Conservation (phyloP, 2,888 invertebrate species). For the Erpobdella octoculata region DNA sequence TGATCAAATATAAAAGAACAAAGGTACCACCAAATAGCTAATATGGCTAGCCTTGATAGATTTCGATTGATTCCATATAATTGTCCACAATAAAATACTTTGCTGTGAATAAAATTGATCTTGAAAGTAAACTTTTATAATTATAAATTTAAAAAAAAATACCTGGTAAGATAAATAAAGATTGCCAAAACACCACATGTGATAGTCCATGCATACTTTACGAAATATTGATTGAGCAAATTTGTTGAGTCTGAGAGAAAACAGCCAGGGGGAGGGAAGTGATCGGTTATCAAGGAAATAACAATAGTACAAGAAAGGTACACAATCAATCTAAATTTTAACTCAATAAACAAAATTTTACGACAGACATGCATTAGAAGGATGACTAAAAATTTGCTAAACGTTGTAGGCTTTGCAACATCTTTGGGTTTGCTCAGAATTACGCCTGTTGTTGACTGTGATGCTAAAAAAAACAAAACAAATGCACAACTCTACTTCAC, state of each 20-base stretch:
- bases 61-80: not conserved
- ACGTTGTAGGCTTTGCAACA: conserved; percentile 72
- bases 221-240: conserved; percentile 82
- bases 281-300: conserved; percentile 57
- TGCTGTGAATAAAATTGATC: not conserved
- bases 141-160: not conserved
- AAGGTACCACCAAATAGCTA: conserved; percentile 20
- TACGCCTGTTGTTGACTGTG: no score
- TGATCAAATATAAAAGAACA: conserved; percentile 7
- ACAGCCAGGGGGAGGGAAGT: conserved; percentile 65
- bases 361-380: conserved; percentile 79
- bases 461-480: not conserved
- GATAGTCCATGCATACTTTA: conserved; percentile 96
- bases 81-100: conserved; percentile 6
- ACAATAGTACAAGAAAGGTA: conserved; percentile 72
- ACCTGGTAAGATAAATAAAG: conserved; percentile 68
- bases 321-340: conserved; percentile 71
- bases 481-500: not conserved
- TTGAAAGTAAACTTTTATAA: no score
- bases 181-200: conserved; percentile 70
- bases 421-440: conserved; percentile 29
- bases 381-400: conserved; percentile 70
- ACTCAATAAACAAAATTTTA: conserved; percentile 74
- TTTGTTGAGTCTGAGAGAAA: conserved; percentile 86
- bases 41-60: conserved; percentile 3